Base-by-base conservation (phyloP, 2,797 vertebrate genomes). In the Schizopygopsis pylzovi region DNA sequence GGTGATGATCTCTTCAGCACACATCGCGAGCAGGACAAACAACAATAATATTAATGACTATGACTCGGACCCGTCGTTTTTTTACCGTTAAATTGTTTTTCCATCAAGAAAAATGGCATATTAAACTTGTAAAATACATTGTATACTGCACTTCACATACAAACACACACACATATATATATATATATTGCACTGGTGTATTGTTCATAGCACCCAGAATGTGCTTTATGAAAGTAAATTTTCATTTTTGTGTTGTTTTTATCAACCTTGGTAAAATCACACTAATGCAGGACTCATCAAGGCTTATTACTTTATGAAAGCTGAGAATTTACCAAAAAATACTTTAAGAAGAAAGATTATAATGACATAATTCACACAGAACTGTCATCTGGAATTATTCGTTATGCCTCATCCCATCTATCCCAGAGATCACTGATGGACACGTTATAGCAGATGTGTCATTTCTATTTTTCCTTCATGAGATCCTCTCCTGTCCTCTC, bases 401-500 rank as follows among this genome's bases (percentile, higher is more conserved):
- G 54, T 82, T 71, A 70, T 41, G 33, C 67, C 39, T 71, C 13
- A 82, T 71, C 80, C 33, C 22, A 54, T 81, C 47, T 52, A 16
- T 81, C 63, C 79, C 63, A 7, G 22, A 0, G 22, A 41, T 71
- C 65, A 39, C 47, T 39, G 65, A 81, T 71, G 71, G 80, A 81
- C 80, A 81, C 4, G 13, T 71, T 54, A 68, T 47, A 70, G 33
- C 20, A 54, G 47, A 71, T 39, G 18, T 70, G 63, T 52, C 33
- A 81, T 70, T 49, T 45, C 15, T 61, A 3, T 63, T 71, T 81
- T 52, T 71, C 67, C 49, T 54, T 82, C 47, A 71, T 28, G 47
- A 70, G 67, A 82, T 71, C 47, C 28, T 39, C 79, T 81, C 18
- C 79, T 81, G 79, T 54, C 4, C 65, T 54, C 67, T 41, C 80